A percentile compares a stretch with the other conserved stretches of the same genome.
These are phyloP conservation scores for Rattus rattus DNA, from an alignment of 2,113 vertebrate genomes.

Conservation along the genomic window DNA sequence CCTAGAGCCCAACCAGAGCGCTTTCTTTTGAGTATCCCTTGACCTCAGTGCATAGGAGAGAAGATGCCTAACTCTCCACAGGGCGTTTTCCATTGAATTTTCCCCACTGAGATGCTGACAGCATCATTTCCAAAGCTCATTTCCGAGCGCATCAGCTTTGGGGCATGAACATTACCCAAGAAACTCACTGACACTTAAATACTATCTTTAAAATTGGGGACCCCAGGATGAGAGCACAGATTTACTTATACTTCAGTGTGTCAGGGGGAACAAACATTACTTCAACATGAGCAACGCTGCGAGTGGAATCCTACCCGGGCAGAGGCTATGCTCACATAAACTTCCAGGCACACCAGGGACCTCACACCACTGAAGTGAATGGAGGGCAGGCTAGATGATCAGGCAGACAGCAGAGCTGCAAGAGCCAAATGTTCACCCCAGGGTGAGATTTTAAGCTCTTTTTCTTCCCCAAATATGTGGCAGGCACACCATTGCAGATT, in stretches of 20 bases:
- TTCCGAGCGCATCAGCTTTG: constrained; percentile 45
- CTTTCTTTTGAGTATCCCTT: constrained; percentile 14
- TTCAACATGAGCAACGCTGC: not conserved
- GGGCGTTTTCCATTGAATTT: constrained; percentile 48
- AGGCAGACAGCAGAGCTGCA: not conserved
- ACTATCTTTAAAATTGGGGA: not conserved
- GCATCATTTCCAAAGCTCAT: constrained; percentile 46
- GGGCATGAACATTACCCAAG: constrained; percentile 39
- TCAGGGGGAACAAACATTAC: not conserved
- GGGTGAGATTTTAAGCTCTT: not conserved
- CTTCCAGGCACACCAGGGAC: not conserved
- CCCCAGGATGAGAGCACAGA: not conserved
- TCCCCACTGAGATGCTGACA: constrained; percentile 12
- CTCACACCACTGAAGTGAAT: not conserved
- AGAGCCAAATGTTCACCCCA: not conserved
- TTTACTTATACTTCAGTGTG: not conserved
- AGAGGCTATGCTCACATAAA: rapidly evolving
- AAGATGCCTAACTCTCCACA: constrained; percentile 24
- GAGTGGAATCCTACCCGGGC: rapidly evolving
- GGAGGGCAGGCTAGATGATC: not conserved
- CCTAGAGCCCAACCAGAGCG: not conserved
- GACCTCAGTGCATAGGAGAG: not conserved
- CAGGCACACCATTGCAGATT: not conserved
- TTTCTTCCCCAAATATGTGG: not conserved
- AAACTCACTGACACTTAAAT: constrained; percentile 9